These are phyloP conservation scores for Synergus itoensis DNA, from an alignment of 2,888 invertebrate species.

Conservation along the genomic window DNA sequence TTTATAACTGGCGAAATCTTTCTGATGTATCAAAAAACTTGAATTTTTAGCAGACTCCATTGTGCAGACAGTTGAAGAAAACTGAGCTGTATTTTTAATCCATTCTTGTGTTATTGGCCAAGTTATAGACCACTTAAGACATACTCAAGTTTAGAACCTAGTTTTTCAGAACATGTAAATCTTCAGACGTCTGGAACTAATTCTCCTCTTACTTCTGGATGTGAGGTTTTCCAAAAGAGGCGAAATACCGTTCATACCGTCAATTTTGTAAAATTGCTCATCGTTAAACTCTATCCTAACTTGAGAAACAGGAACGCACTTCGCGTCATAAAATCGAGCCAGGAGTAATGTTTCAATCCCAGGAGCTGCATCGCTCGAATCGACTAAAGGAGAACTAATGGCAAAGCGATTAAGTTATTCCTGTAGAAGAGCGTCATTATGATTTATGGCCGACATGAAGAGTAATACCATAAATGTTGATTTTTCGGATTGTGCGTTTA, in stretches of 20 bases:
- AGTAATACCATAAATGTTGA: conserved; percentile 1
- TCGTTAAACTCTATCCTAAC: conserved; percentile 32
- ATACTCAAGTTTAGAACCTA: neutral
- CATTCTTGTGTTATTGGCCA: neutral
- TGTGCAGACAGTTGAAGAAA: neutral
- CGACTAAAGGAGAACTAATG: conserved; percentile 34
- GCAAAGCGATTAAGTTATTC: conserved; percentile 26
- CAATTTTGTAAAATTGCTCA: conserved; percentile 33
- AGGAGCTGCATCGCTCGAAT: conserved; percentile 26
- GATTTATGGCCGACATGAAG: conserved; percentile 17
- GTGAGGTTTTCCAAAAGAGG: conserved; percentile 23
- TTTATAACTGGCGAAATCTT: no score
- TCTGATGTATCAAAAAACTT: no score
- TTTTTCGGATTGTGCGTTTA: neutral
- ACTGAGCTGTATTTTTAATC: neutral
- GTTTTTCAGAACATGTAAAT: neutral
- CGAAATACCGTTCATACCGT: conserved; percentile 10
- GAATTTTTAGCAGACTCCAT: no score
- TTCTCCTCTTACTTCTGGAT: neutral
- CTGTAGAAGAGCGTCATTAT: conserved; percentile 22
- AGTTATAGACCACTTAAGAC: neutral
- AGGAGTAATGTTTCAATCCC: conserved; percentile 37
- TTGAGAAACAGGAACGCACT: conserved; percentile 14
- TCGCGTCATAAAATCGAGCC: conserved; percentile 30
- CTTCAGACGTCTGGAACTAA: neutral